Evolutionary conservation across 2,888 invertebrate species (phyloP), one percentile per base, ranked within the genome.

Genomic region (Cheilosia vulpina): DNA sequence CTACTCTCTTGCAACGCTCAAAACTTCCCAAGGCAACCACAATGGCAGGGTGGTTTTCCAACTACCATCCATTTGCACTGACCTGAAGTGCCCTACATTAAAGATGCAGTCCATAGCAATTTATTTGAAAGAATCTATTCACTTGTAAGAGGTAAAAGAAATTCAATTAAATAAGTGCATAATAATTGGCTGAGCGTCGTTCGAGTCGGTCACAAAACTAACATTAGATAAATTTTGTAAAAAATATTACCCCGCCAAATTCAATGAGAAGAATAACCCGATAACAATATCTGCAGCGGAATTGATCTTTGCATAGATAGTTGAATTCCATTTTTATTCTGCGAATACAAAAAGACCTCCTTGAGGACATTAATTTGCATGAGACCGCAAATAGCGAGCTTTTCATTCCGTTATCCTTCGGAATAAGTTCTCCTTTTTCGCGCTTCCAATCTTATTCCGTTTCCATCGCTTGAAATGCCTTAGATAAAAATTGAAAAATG

Each of bases 331-430:
- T 24, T 53, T 53, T n/a, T 7, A 53, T 53, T 21, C 53, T 21
- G 7, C 2, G 24, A 27, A 24, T 27, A 27, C n/a, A 27, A n/a
- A 27, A 27, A n/a, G 5, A 27, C 53, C 27, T 53, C 27, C n/a
- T 73, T 75, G 21, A 45, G 84, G 65, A 75, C 69, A 75, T 79
- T 68, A 62, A 75, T 79, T 84, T 84, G 79, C 79, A 84, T 84
- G 79, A 65, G 41, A 75, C 79, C 79, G 41, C 75, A 80, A 84
- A 79, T 69, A 75, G 66, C 52, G 27, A 69, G 50, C 4, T 52
- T 50, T 69, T 82, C 52, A 38, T 84, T 84, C 45, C 31, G 45
- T 68, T 72, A 63, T 77, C 66, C 50, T 71, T 65, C 31, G 17
- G 2, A 34, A 13, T 13, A 4, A 38, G 31, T 43, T 31, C 24